phyloP scores from a whole-genome alignment of 92 coral and sea anemone species.

The Palythoa grandis region DNA sequence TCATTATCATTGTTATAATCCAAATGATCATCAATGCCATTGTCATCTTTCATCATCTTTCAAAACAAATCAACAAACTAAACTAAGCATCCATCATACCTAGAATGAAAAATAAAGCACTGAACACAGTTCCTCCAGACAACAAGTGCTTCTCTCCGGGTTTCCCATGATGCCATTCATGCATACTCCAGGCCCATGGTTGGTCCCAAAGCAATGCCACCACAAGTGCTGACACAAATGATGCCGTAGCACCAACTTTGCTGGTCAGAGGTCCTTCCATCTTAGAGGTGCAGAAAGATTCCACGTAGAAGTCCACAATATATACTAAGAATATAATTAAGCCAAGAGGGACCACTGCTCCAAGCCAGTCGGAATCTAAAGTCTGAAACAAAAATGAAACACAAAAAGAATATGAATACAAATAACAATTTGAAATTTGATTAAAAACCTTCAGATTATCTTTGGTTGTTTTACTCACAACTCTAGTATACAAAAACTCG shows the following conservation, averaged over 20 bases:
- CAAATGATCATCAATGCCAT: no score
- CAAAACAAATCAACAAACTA: no score
- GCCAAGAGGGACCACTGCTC: constrained; percentile 72
- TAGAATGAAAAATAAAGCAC: constrained; percentile 84
- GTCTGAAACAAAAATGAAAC: constrained; percentile 53
- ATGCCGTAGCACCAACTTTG: constrained; percentile 86
- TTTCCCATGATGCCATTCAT: constrained; percentile 93
- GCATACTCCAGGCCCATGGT: constrained; percentile 93
- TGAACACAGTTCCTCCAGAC: constrained; percentile 90
- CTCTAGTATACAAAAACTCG: no score
- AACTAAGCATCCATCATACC: constrained; percentile 56
- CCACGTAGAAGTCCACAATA: constrained; percentile 92
- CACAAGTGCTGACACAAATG: constrained; percentile 82
- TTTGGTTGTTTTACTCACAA: no score
- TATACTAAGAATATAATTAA: constrained; percentile 75
- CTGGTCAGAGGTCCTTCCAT: constrained; percentile 81
- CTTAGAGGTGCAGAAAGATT: constrained; percentile 90
- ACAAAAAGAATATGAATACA: no score
- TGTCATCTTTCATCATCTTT: no score
- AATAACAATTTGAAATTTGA: not conserved
- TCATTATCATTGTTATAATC: no score
- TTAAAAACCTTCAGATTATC: no score
- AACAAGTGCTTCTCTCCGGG: constrained; percentile 84
- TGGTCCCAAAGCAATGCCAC: constrained; percentile 91
- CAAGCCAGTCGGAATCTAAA: constrained; percentile 77